A percentile compares a stretch with the other conserved stretches of the same genome.
Conservation (phyloP, 2,888 invertebrate species). For the Ariolimax columbianus region DNA sequence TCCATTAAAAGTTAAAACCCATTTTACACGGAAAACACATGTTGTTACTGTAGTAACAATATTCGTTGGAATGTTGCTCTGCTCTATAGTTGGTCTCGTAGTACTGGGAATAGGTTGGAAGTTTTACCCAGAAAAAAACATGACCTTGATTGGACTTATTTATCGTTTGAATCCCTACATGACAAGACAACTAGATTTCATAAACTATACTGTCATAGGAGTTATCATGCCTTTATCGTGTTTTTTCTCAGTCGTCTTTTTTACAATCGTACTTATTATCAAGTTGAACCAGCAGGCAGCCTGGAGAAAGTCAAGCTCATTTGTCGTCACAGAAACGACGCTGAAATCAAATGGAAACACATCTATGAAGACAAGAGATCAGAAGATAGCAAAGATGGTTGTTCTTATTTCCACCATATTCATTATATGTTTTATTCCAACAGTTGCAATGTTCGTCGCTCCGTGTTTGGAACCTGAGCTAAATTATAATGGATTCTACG, state of each 20-base stretch:
- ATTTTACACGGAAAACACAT: slow-evolving; percentile 15
- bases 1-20: slow-evolving; percentile 2
- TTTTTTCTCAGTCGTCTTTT: background rate
- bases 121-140: slow-evolving; percentile 2
- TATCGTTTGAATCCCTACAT: background rate
- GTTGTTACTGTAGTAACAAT: background rate
- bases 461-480: slow-evolving; percentile 5
- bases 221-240: slow-evolving; percentile 30
- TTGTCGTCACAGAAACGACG: background rate
- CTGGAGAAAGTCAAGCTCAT: slow-evolving; percentile 9
- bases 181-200: background rate
- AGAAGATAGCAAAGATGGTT: slow-evolving; percentile 9
- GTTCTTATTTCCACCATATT: slow-evolving; percentile 19
- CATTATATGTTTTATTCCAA: slow-evolving; percentile 11
- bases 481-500: background rate
- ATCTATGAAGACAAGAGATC: background rate
- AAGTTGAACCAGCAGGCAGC: background rate
- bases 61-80: background rate
- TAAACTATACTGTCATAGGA: background rate
- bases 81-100: background rate
- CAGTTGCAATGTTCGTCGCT: background rate
- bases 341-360: too few species aligned
- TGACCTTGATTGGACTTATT: background rate
- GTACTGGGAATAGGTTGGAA: background rate
- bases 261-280: background rate